Evolutionary conservation across 1,140 invertebrate species (phyloP).

Genomic region (Pogonomyrmex barbatus): DNA sequence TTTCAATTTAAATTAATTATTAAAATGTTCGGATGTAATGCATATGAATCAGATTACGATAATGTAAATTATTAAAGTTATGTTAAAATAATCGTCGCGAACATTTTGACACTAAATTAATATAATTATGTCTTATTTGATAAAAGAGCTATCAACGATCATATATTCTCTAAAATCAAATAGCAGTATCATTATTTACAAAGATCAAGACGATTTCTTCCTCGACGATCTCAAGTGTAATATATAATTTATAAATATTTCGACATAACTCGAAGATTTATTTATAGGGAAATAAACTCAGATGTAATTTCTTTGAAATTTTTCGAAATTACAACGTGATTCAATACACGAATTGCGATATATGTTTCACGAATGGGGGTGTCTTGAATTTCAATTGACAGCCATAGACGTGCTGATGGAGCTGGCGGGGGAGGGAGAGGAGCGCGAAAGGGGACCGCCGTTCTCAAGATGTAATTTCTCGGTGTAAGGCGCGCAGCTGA

Average conservation of each 20-base stretch:
- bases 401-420: slow-evolving; percentile 33
- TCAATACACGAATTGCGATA: slow-evolving; percentile 44
- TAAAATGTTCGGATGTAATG: too few relatives aligned
- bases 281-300: neutral
- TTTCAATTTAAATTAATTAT: too few relatives aligned
- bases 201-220: neutral
- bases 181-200: slow-evolving; percentile 3
- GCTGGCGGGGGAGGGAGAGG: neutral
- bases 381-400: slow-evolving; percentile 62
- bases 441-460: neutral
- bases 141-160: neutral
- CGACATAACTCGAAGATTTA: neutral
- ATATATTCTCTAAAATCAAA: neutral
- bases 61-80: neutral
- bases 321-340: slow-evolving; percentile 60
- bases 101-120: neutral
- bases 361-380: slow-evolving; percentile 33
- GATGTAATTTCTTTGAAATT: slow-evolving; percentile 41
- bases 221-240: too few relatives aligned
- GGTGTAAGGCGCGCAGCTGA: slow-evolving; percentile 53
- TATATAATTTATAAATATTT: slow-evolving; percentile 16
- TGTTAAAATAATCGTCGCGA: neutral
- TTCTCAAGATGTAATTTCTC: slow-evolving; percentile 63
- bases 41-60: neutral
- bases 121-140: neutral